A percentile compares a stretch with the other conserved stretches of the same genome.
These are phyloP conservation scores for Matsumurasca onukii DNA, from an alignment of 1,140 invertebrate species.

Conservation along the genomic window DNA sequence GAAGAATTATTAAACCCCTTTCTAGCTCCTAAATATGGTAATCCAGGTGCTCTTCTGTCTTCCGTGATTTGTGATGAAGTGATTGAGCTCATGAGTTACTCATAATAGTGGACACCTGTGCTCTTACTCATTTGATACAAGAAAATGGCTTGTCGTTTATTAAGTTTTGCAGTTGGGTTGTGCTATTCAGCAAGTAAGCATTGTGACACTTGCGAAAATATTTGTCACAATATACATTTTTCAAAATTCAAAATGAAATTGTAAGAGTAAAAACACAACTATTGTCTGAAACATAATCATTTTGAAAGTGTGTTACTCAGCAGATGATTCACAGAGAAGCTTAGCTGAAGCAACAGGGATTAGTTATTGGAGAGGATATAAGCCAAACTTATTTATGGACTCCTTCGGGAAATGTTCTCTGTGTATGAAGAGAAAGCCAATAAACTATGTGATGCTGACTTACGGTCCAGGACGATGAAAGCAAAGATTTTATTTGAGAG, in stretches of 20 bases:
- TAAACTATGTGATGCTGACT: no score
- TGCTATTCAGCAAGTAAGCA: no score
- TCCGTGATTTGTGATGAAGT: conserved; percentile 46
- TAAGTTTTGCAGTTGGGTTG: no score
- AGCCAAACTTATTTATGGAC: no score
- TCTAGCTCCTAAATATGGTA: conserved; percentile 43
- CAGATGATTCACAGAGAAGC: conserved; percentile 3
- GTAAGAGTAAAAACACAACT: conserved; percentile 9
- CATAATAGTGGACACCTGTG: conserved; percentile 47
- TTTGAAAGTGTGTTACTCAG: conserved; percentile 1
- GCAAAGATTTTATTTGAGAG: no score
- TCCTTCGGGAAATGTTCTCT: no score
- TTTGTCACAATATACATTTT: no score
- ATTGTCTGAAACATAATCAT: conserved; percentile 32
- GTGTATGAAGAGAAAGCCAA: no score
- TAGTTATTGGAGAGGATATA: no score
- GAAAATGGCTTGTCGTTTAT: no score
- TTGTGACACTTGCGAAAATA: no score
- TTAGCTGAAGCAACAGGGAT: conserved; percentile 2
- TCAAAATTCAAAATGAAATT: conserved; percentile 10
- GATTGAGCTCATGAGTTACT: conserved; percentile 48
- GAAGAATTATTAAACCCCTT: conserved; percentile 46
- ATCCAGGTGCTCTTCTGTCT: conserved; percentile 46
- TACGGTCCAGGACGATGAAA: no score
- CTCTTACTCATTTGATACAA: conserved; percentile 3